Percentiles rank a stretch among this genome's conserved stretches.
phyloP scores from a whole-genome alignment of 2,113 vertebrate genomes.

The Podarcis raffonei region DNA sequence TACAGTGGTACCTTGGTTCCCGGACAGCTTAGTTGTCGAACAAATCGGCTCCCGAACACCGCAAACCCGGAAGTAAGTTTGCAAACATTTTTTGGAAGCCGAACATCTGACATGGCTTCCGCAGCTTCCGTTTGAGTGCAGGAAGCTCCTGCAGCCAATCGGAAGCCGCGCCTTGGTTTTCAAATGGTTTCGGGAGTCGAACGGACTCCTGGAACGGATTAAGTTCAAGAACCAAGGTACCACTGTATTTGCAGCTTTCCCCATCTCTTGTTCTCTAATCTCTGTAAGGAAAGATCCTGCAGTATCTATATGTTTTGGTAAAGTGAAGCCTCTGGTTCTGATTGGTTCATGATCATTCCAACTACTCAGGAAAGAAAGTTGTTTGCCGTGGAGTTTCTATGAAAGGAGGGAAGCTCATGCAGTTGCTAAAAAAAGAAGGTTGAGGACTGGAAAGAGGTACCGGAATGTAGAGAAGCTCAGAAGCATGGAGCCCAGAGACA shows the following conservation, averaged over 20 bases:
- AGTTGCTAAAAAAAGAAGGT: not conserved
- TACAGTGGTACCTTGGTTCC: not conserved
- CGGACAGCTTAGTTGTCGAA: too few species aligned
- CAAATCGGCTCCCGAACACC: too few species aligned
- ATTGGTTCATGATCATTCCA: not conserved
- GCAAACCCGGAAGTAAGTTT: too few species aligned
- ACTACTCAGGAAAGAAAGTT: not conserved
- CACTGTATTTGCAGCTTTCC: conserved; percentile 37
- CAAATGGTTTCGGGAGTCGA: too few species aligned
- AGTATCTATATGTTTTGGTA: not conserved
- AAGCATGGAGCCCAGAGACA: not conserved
- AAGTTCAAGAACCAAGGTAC: too few species aligned
- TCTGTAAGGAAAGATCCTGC: conserved; percentile 60
- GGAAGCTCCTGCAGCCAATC: too few species aligned
- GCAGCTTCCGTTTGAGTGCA: too few species aligned
- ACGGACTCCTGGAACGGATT: too few species aligned
- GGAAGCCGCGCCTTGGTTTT: too few species aligned
- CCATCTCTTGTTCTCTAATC: conserved; percentile 43
- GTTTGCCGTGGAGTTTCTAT: not conserved
- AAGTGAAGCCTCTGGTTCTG: not conserved
- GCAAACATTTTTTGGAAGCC: too few species aligned
- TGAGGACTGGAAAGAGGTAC: not conserved
- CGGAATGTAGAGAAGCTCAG: not conserved
- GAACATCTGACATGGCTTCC: too few species aligned
- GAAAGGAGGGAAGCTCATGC: not conserved